Evolutionary conservation across 2,797 vertebrate genomes (phyloP), one percentile per base, ranked within the genome.

Genomic region (Dicrostonyx torquatus): DNA sequence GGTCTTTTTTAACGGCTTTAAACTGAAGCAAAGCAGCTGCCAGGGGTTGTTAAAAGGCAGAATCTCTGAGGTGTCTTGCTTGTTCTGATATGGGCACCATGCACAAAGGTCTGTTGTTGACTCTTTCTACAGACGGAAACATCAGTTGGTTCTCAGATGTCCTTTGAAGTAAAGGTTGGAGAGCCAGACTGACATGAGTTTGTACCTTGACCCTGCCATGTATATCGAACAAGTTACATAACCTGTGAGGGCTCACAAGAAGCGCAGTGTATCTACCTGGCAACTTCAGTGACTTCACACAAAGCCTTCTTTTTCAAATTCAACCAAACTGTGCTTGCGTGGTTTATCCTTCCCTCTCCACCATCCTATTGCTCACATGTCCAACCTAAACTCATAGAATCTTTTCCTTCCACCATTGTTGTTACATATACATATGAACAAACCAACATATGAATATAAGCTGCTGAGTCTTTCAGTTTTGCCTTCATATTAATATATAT

Each of bases 1-100:
- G 85, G 64, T 43, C 94, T 84, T 14, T 14, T 12, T 40, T 31
- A 68, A 53, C 97, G 26, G 95, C 91, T 96, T 85, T 78, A 97
- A 87, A 93, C 34, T 77, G 96, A 94, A 89, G 31, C 3, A 1
- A 5, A 91, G 90, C 83, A 80, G 80, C 70, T 96, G 85, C 70
- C 64, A 34, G 50, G 24, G 68, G 40, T 79, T 40, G 22, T 87
- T 91, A 90, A 43, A 62, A 76, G 60, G 70, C 6, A 29, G 43
- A 96, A 26, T 18, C 73, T 82, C 76, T 86, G 29, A 2, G 0
- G 2, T 84, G 26, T 76, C 53, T 73, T 58, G 10, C 55, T 75
- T 64, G 11, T 73, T 72, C 40, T 86, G 11, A 72, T 84, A 10
- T 24, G 31, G 18, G 31, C 22, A 48, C 45, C 93, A 26, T 15